These are phyloP conservation scores for Stylophora pistillata DNA, from an alignment of 64 coral and sea anemone species.

Conservation along the genomic window DNA sequence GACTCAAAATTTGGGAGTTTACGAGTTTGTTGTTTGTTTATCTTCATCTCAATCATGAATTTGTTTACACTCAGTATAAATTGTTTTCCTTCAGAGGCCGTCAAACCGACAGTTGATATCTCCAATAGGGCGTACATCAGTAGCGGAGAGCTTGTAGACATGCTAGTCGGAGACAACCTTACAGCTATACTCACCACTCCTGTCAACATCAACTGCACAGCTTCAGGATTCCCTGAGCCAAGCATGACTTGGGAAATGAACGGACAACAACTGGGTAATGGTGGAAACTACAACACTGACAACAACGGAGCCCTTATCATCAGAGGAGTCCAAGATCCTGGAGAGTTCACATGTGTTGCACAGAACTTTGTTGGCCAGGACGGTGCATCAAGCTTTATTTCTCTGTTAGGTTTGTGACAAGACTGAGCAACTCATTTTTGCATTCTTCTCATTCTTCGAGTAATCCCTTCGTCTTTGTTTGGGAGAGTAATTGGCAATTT, in stretches of 20 bases:
- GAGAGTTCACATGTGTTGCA: constrained; percentile 55
- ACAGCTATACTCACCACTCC: constrained; percentile 68
- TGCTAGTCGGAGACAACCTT: constrained; percentile 78
- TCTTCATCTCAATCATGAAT: not conserved
- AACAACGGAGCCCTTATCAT: constrained; percentile 54
- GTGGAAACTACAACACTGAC: constrained; percentile 72
- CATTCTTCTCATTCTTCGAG: too few relatives aligned
- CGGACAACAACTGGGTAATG: constrained; percentile 50
- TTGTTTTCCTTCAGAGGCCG: constrained; percentile 46
- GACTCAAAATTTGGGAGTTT: too few relatives aligned
- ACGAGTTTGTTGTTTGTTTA: not conserved
- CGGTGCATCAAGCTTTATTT: constrained; percentile 31
- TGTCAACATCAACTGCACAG: constrained; percentile 68
- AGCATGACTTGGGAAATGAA: constrained; percentile 69
- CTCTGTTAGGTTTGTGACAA: constrained; percentile 40
- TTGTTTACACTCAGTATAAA: not conserved
- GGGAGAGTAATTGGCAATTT: too few relatives aligned
- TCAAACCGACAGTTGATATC: constrained; percentile 58
- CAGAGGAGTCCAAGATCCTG: constrained; percentile 34
- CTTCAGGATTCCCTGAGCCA: constrained; percentile 73
- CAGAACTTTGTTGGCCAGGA: constrained; percentile 68
- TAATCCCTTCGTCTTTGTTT: too few relatives aligned
- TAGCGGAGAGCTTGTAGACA: constrained; percentile 44
- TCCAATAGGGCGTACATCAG: constrained; percentile 53
- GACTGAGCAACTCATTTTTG: not conserved